Evolutionary conservation across 2,888 invertebrate species (phyloP), one percentile per base, ranked within the genome.

Genomic region (Cremastinae sp.): DNA sequence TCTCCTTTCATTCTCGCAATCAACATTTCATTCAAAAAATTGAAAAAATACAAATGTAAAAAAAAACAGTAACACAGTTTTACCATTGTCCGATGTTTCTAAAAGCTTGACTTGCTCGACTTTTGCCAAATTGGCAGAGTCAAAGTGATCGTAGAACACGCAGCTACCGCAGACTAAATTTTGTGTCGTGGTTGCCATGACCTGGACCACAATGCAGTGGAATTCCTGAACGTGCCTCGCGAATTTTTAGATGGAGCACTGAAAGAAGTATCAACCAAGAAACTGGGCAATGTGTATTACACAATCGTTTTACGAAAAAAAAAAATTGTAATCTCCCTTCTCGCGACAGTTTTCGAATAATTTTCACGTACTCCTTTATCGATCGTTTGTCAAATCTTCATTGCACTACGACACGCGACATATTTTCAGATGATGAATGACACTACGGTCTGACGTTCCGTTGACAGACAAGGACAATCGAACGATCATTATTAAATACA

Each of bases 101-200:
- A 45, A 28, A 14, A 66, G 22, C 22, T 91, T 87, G 91, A 94
- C 94, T 85, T 93, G 92, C 89, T 96, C 96, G 64, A 96, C 96
- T 90, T 92, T 93, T 66, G 94, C 94, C 83, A 97, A 92, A 91
- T 97, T 97, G 74, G 96, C 97, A 49, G 97, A 97, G 90, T 97
- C 97, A 91, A 97, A 97, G 89, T 95, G 94, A 83, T 96, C 95
- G 83, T 94, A 94, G 91, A 97, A 97, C 83, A 93, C 92, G 90
- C 96, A 95, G 83, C 94, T 95, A 83, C 93, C 95, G 88, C 94
- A 93, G 85, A 92, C 92, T 82, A 94, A 90, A 80, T 90, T 90
- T 72, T 91, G 91, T 84, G 90, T 89, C 64, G 81, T 83, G 65
- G 82, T 88, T 83, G 81, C 83, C 85, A 86, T 90, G 83, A 37